These are phyloP conservation scores for Neoscelio sp. DNA, from an alignment of 2,888 invertebrate species.

Conservation along the genomic window DNA sequence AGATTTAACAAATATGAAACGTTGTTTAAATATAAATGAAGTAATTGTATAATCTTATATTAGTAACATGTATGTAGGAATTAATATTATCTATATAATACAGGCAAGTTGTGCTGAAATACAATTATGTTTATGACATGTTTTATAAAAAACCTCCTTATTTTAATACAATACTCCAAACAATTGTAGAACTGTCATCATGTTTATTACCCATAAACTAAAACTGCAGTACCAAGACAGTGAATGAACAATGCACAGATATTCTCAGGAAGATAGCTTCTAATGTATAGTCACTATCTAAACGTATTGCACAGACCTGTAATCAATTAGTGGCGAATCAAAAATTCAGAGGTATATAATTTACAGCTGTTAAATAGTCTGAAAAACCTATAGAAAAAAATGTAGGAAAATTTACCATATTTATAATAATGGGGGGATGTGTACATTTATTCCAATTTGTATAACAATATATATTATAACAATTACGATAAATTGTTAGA, in stretches of 20 bases:
- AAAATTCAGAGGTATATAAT: conserved; percentile 18
- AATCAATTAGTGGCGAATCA: conserved; percentile 28
- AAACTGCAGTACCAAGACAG: conserved; percentile 27
- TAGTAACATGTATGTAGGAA: too few relatives aligned
- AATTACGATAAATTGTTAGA: too few relatives aligned
- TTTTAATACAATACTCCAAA: conserved; percentile 14
- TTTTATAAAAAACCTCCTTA: conserved; percentile 4
- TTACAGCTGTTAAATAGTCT: conserved; percentile 15
- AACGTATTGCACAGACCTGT: conserved; percentile 16
- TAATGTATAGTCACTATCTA: conserved; percentile 24
- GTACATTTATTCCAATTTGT: too few relatives aligned
- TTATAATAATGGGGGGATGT: too few relatives aligned
- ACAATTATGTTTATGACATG: conserved; percentile 27
- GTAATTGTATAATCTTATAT: too few relatives aligned
- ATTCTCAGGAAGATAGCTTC: conserved; percentile 32
- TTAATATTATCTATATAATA: neutral
- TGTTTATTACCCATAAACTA: conserved; percentile 31
- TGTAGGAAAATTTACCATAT: too few relatives aligned
- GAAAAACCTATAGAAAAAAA: neutral
- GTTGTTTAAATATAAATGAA: too few relatives aligned
- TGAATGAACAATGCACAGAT: conserved; percentile 44
- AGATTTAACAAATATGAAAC: too few relatives aligned
- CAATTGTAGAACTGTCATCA: conserved; percentile 34
- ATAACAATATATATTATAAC: too few relatives aligned
- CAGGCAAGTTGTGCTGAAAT: conserved; percentile 4